These are phyloP conservation scores for Ascaphus truei DNA, from an alignment of 2,113 vertebrate species.

Conservation along the genomic window DNA sequence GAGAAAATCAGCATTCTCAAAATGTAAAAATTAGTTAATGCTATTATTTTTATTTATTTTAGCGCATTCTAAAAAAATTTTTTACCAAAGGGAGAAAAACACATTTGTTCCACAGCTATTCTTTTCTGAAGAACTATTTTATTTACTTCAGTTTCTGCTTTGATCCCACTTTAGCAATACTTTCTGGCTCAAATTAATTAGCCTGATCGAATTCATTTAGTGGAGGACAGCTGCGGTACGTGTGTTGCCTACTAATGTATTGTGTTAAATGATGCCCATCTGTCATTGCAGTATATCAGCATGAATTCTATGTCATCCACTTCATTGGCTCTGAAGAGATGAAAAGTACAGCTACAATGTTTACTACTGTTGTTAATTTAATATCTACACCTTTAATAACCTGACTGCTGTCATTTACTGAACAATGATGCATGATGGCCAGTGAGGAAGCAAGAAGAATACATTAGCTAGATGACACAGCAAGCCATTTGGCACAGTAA, in stretches of 20 bases:
- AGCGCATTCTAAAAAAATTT: no score
- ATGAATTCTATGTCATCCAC: slow-evolving; percentile 75
- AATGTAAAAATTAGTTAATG: no score
- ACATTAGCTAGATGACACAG: slow-evolving; percentile 56
- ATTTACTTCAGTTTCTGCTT: slow-evolving; percentile 58
- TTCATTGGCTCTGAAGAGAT: slow-evolving; percentile 76
- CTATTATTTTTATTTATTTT: no score
- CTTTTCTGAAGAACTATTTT: no score
- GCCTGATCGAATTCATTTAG: slow-evolving; percentile 88
- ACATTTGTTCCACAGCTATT: no score
- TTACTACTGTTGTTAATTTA: slow-evolving; percentile 82
- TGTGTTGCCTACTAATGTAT: slow-evolving; percentile 80
- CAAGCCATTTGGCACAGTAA: slow-evolving; percentile 59
- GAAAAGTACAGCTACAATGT: slow-evolving; percentile 74
- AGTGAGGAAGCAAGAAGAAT: slow-evolving; percentile 55
- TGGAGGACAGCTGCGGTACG: slow-evolving; percentile 81
- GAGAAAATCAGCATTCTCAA: no score
- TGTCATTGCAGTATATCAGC: slow-evolving; percentile 78
- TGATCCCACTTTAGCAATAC: slow-evolving; percentile 58
- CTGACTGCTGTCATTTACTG: slow-evolving; percentile 71
- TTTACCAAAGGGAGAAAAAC: no score
- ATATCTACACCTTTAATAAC: slow-evolving; percentile 85
- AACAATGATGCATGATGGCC: slow-evolving; percentile 75
- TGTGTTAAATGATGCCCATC: slow-evolving; percentile 85
- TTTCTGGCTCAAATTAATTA: slow-evolving; percentile 85